phyloP scores from a whole-genome alignment of 2,888 invertebrate genomes.

The Polyommatus iphigenia region DNA sequence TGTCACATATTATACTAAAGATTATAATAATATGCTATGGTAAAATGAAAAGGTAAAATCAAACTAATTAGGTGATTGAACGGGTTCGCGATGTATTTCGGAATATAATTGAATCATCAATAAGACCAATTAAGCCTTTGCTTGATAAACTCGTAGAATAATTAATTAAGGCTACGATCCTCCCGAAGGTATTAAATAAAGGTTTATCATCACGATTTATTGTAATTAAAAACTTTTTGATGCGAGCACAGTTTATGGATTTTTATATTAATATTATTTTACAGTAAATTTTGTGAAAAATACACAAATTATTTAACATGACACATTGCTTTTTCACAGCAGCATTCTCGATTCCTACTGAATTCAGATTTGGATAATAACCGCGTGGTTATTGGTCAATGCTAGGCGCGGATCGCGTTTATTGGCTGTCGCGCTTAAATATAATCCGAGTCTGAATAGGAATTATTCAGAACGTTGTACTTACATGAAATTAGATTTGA shows the following conservation, averaged over 20 bases:
- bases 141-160: slow-evolving; percentile 5
- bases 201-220: not conserved
- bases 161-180: slow-evolving; percentile 8
- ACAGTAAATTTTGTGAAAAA: not conserved
- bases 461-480: no score
- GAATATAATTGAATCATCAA: slow-evolving; percentile 19
- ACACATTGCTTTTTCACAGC: no score
- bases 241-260: not conserved
- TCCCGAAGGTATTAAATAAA: not conserved
- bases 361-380: no score
- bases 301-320: not conserved
- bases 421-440: no score
- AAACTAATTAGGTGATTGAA: slow-evolving; percentile 1
- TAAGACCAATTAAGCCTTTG: slow-evolving; percentile 19
- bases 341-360: no score
- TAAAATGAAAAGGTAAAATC: not conserved
- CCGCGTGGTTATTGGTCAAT: no score
- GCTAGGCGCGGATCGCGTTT: no score
- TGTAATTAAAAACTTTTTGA: not conserved
- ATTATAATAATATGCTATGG: not conserved
- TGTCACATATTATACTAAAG: no score
- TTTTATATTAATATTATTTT: not conserved
- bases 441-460: no score
- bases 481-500: no score
- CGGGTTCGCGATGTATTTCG: not conserved